Base-by-base conservation (phyloP, 2,888 invertebrate species). In the Agrotis segetum region DNA sequence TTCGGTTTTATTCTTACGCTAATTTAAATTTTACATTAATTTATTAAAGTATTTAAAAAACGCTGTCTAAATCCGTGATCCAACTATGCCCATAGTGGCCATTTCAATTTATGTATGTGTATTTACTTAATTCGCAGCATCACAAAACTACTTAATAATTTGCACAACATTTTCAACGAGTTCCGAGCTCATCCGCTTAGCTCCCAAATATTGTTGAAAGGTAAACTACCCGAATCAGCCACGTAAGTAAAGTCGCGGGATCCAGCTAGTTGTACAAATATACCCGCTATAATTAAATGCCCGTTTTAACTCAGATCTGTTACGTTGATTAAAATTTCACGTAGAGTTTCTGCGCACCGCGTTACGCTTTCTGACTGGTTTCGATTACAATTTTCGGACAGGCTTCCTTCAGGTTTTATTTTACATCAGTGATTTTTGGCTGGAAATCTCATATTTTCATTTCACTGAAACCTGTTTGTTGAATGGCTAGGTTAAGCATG, bases 251-350 rank as follows among this genome's bases (percentile, higher is more conserved):
- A 79, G 60, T 61, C 81, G 59, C 53, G 34, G 47, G 58, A 69
- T 52, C 61, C 40, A 29, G 79, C 74, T 76, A 60, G 73, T 76
- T 56, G 65, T 50, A 74, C 70, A 81, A 81, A 72, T 67, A 81
- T 56, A 65, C 64, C 19, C 19, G 58, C 62, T 74, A 74, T 80
- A 83, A 86, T 83, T 81, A 77, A 83, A 85, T 85, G 77, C 77
- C 76, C 63, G 67, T 79, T 82, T 75, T 72, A 74, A 82, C 72
- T 77, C 71, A 81, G 83, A 88, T 87, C 86, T 80, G 84, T 85
- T 76, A 71, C 85, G 81, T 88, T 88, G 87, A 89, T 90, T 88
- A 89, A 90, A 89, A 87, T 82, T 86, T 74, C 79, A 75, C 76
- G 74, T 77, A 52, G 75, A 75, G 73, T 68, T 82, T 72, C 46